phyloP scores from a whole-genome alignment of 1,140 invertebrate genomes.

The Octopus bimaculoides region DNA sequence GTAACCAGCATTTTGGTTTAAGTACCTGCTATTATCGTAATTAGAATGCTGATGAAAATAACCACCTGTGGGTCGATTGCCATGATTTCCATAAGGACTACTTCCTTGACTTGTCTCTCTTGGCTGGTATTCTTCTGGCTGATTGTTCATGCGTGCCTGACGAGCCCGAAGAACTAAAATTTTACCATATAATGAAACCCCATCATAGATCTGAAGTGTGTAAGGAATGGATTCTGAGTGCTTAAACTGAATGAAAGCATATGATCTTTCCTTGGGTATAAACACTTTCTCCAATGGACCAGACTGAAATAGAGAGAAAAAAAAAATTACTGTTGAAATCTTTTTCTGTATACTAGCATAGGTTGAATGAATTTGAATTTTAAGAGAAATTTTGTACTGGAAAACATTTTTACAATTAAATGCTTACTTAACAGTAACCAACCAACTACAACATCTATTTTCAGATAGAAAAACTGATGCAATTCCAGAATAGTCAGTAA shows the following conservation, averaged over 20 bases:
- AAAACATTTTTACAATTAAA: too few relatives aligned
- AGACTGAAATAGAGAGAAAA: constrained; percentile 60
- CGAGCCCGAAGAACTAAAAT: constrained; percentile 37
- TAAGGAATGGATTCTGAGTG: constrained; percentile 72
- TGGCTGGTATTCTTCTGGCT: neutral
- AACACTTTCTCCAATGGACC: constrained; percentile 73
- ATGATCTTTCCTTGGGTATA: constrained; percentile 69
- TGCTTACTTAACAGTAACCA: too few relatives aligned
- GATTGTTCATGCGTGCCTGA: constrained; percentile 5
- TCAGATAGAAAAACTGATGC: too few relatives aligned
- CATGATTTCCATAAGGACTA: neutral
- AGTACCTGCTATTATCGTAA: neutral
- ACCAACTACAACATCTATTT: too few relatives aligned
- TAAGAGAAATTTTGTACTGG: too few relatives aligned
- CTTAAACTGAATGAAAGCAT: constrained; percentile 74
- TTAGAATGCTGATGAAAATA: neutral
- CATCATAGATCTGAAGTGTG: constrained; percentile 69
- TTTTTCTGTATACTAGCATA: too few relatives aligned
- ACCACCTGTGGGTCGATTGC: neutral
- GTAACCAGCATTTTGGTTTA: neutral
- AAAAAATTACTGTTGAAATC: neutral
- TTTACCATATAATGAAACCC: constrained; percentile 61
- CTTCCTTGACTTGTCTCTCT: neutral
- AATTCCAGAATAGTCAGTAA: too few relatives aligned
- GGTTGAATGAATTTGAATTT: too few relatives aligned